phyloP scores from a whole-genome alignment of 2,888 invertebrate species.

The Chirona hameri region DNA sequence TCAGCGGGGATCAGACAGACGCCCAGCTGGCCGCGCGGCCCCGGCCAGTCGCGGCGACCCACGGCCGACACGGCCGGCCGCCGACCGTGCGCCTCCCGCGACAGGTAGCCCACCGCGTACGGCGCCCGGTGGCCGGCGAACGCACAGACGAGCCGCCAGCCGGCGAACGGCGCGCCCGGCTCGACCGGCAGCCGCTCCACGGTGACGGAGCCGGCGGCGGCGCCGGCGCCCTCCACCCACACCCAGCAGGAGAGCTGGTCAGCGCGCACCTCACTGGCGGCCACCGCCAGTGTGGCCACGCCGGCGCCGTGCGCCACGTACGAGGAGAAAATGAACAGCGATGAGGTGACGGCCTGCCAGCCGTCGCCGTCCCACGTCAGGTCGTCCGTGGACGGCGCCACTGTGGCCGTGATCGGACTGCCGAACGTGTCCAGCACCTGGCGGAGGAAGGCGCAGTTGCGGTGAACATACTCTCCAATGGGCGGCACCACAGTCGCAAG shows the following conservation, averaged over 20 bases:
- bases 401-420: not conserved
- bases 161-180: constrained; percentile 2
- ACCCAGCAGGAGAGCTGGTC: constrained; percentile 11
- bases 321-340: constrained; percentile 10
- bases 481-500: no score
- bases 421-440: constrained; percentile 27
- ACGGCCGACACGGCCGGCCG: not conserved
- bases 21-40: not conserved
- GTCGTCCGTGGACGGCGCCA: not conserved
- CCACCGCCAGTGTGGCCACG: not conserved
- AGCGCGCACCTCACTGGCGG: not conserved
- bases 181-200: constrained; percentile 3
- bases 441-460: no score
- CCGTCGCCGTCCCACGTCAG: not conserved
- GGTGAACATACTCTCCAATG: no score
- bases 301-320: not conserved
- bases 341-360: not conserved
- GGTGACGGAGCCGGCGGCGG: not conserved
- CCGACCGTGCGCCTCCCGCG: not conserved
- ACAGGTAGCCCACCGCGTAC: constrained; percentile 6
- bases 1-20: constrained; percentile 1
- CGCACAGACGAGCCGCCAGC: constrained; percentile 10
- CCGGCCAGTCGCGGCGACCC: not conserved
- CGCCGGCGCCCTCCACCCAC: constrained; percentile 12
- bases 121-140: not conserved